Base-by-base conservation (phyloP, 2,113 vertebrate genomes). In the Apodemus speciosus region DNA sequence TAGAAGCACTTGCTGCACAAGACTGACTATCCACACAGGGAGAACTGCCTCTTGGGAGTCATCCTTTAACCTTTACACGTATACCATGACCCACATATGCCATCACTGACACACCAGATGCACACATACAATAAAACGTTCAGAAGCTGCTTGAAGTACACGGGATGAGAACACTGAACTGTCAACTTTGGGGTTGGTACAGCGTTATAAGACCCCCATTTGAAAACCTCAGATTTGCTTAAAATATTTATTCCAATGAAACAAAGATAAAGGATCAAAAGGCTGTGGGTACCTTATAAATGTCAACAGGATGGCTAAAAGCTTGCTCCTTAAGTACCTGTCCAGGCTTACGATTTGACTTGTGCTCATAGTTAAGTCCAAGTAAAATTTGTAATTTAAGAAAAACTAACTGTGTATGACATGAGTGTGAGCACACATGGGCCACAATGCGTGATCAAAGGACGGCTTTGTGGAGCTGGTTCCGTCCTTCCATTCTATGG, bases 381-480 rank as follows among this genome's bases (percentile, higher is more conserved):
- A 92, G 30, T n/a, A 95, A 87, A 85, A 87, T 27, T 53, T 87
- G 51, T 38, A 84, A 89, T 21, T 35, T 76, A 30, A 62, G 56
- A 32, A 62, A 43, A 43, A 46, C 38, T 83, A 72, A 43, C 43
- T n/a, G n/a, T n/a, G n/a, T n/a, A n/a, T n/a, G n/a, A n/a, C n/a
- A n/a, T 43, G 27, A n/a, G n/a, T n/a, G n/a, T n/a, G n/a, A n/a
- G n/a, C n/a, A n/a, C n/a, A n/a, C n/a, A n/a, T n/a, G n/a, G n/a
- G n/a, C n/a, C n/a, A n/a, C n/a, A n/a, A n/a, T n/a, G n/a, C n/a
- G 51, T 56, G 53, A 38, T 25, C 53, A 81, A 32, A 43, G 15
- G 58, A 20, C 1, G 8, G 58, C 62, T 56, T 21, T 64, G 27
- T 64, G 40, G 40, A 64, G 16, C 16, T 43, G 25, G 60, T 13